Conservation (phyloP, 2,888 invertebrate species). For the Pteria penguin region DNA sequence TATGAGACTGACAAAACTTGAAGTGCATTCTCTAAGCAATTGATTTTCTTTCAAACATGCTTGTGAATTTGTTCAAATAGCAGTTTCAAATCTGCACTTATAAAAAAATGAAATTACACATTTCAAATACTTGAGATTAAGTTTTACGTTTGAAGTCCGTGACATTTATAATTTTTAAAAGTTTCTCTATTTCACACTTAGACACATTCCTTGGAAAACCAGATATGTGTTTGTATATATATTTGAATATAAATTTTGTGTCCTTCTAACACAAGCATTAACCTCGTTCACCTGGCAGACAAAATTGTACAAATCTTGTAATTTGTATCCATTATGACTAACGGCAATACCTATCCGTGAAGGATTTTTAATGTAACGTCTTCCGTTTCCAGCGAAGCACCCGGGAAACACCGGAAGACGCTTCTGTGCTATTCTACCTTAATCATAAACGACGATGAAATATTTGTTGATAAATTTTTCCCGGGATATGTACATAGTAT, state of each 20-base stretch:
- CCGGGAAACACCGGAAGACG: conserved; percentile 23
- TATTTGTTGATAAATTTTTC: conserved; percentile 25
- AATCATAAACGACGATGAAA: conserved; percentile 30
- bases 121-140: neutral
- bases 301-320: conserved; percentile 33
- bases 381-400: conserved; percentile 16
- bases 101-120: neutral
- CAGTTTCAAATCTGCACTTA: neutral
- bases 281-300: conserved; percentile 23
- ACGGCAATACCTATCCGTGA: conserved; percentile 23
- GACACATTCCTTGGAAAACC: neutral
- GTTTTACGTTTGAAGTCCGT: neutral
- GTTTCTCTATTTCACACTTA: neutral
- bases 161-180: neutral
- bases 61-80: neutral
- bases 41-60: neutral
- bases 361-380: conserved; percentile 27
- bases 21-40: neutral
- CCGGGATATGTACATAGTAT: conserved; percentile 19
- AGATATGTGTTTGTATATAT: neutral
- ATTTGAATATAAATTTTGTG: conserved; percentile 19
- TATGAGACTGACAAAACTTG: neutral
- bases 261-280: conserved; percentile 37
- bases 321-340: conserved; percentile 43
- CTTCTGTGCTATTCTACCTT: conserved; percentile 19